Evolutionary conservation across 2,113 vertebrate genomes (phyloP), one percentile per base, ranked within the genome.

Genomic region (Ondatra zibethicus): DNA sequence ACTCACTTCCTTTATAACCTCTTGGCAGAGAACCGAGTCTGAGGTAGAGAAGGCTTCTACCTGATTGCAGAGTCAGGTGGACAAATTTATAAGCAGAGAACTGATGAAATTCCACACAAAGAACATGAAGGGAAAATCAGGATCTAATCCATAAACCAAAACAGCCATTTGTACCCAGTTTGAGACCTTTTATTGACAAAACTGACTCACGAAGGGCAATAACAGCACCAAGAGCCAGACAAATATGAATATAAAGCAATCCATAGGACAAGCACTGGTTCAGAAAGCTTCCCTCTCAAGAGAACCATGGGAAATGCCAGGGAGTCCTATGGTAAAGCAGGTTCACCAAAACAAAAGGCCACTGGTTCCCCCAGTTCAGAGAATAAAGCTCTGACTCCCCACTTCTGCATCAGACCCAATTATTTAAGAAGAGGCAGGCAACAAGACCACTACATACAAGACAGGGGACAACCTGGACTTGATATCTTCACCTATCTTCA

Each of bases 101-200:
- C 88, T 39, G 50, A 90, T 86, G 95, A 82, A 85, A 92, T 95
- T 93, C 85, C 93, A 93, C 1, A 17, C 4, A 21, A 84, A 91
- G 76, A 95, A 96, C 55, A 90, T 27, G 66, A 95, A 90, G 2
- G 3, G 39, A 95, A 39, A 1, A 47, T 81, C 47, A 89, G 87
- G 95, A 77, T 81, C 94, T 87, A 85, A 3, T 70, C 92, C 86
- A 95, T 50, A 89, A 97, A 96, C 77, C 39, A 68, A 55, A 42
- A 27, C 25, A 75, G 76, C 36, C 92, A 52, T 86, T 78, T 91
- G 80, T 81, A 78, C 55, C 81, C 55, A 58, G 84, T 86, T 25
- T 42, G 68, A 95, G 85, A 68, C 23, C 45, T 73, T 92, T 94
- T 95, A 96, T 92, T 96, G 61, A 85, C 29, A 75, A 91, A 88